Base-by-base conservation (phyloP, 2,113 vertebrate genomes). In the Scalopus aquaticus region DNA sequence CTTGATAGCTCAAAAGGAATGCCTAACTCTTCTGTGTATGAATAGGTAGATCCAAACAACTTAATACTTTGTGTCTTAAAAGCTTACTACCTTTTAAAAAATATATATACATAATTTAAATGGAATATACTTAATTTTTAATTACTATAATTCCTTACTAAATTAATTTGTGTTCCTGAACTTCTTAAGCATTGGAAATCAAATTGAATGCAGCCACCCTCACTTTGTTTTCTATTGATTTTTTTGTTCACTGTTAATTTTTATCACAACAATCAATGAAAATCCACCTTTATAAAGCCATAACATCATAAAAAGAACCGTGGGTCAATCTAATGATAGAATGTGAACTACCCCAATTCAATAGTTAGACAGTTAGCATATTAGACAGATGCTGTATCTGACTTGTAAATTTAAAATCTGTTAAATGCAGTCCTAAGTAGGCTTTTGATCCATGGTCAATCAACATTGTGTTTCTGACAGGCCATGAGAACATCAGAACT, bases 391-490 rank as follows among this genome's bases (percentile, higher is more conserved):
- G n/a, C 20, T 93, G 6, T 7, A 1, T 87, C 89, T 92, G 87
- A 28, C 65, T 93, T 69, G 22, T 92, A 93, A 87, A 95, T 90
- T 87, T 77, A 42, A 92, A 93, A 80, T 54, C 22, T 76, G 1
- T 16, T 87, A 9, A 37, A 62, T 76, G 35, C 56, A 95, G 83
- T 92, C 67, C 11, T 24, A 44, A 94, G 83, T 62, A 89, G 65
- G 81, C 17, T 4, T 82, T 69, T 49, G 35, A 91, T 76, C 78
- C 30, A 89, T 4, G 90, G 22, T 32, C 74, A 89, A 67, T 80
- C 30, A 77, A 32, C 67, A 51, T n/a, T 87, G 28, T 65, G 39
- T 81, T 93, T 95, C 70, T 74, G 70, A 85, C 39, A 64, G 73
- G 20, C 17, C 32, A 32, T 51, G 42, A 77, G 9, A 85, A n/a